Base-by-base conservation (phyloP, 2,888 invertebrate species). In the Cremastinae sp. region DNA sequence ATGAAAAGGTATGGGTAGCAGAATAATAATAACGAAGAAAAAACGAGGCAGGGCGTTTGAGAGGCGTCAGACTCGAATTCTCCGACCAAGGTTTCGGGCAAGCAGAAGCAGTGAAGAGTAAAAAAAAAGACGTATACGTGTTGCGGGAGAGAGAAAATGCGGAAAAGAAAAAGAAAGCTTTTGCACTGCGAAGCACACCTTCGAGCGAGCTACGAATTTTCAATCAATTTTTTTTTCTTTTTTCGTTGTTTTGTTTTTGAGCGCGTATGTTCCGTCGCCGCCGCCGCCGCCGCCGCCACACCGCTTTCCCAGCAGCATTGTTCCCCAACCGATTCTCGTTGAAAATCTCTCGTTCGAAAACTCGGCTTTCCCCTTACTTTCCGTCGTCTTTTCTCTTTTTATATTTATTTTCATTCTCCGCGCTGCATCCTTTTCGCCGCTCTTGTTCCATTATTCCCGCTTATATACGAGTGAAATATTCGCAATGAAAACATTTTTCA, bases 401-500 rank as follows among this genome's bases (percentile, higher is more conserved):
- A 54, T 68, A 53, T 43, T 51, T 5, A 38, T 51, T 8, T 47
- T 16, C 14, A 10, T n/a, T 16, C n/a, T 59, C 34, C 43, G 28
- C 61, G 28, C 38, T 18, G 9, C 18, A 28, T 51, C 14, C 28
- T 34, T 28, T 51, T 16, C 47, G 41, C 49, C 61, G 51, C 9
- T 43, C 61, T n/a, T 18, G 41, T 64, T 53, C 78, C 65, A 73
- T 77, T 78, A 74, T 74, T 75, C 65, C 54, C 41, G 75, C 74
- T 78, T 80, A 79, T 5, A 5, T 5, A n/a, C 76, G 28, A 68
- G 59, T 73, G 68, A 75, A 73, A 79, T 80, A 78, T 79, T 77
- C 73, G 53, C 68, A 66, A 68, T 74, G 72, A 75, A 79, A 77
- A 75, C 65, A 79, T 77, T 75, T 79, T 78, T 75, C 66, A 70